A percentile compares a stretch with the other conserved stretches of the same genome.
These are phyloP conservation scores for Lagocephalus sceleratus DNA, from an alignment of 2,797 vertebrate species.

Conservation along the genomic window DNA sequence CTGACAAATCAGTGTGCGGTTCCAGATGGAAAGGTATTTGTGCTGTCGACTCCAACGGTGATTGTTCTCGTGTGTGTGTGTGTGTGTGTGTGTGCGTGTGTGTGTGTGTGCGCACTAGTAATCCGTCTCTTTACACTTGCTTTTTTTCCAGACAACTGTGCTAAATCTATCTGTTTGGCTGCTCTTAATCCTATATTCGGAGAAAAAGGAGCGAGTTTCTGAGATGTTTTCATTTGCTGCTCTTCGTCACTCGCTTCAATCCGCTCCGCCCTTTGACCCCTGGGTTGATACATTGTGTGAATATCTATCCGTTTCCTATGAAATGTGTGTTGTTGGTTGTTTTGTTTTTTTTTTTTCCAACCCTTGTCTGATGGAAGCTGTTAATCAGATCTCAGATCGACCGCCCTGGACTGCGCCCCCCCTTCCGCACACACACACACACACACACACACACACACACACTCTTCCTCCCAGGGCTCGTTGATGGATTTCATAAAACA, in stretches of 20 bases:
- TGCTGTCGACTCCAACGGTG: constrained; percentile 23
- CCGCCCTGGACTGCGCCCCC: constrained; percentile 20
- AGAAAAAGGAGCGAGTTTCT: constrained; percentile 36
- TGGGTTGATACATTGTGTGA: constrained; percentile 33
- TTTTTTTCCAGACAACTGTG: constrained; percentile 48
- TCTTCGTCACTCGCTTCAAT: constrained; percentile 50
- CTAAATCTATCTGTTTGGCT: constrained; percentile 50
- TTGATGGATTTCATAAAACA: constrained; percentile 22
- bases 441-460: too few species aligned
- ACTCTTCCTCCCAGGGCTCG: constrained; percentile 22
- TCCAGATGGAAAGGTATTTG: constrained; percentile 49
- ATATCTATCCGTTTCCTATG: constrained; percentile 23
- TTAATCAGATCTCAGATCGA: constrained; percentile 55
- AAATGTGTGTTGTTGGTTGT: too few species aligned
- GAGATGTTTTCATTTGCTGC: constrained; percentile 42
- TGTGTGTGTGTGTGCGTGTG: not conserved
- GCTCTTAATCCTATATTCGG: constrained; percentile 58
- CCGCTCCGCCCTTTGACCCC: constrained; percentile 37
- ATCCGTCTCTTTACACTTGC: constrained; percentile 52
- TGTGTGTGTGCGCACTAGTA: constrained; percentile 37
- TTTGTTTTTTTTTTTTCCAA: not conserved
- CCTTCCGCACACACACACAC: too few species aligned
- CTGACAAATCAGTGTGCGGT: constrained; percentile 38
- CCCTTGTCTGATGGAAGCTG: constrained; percentile 19
- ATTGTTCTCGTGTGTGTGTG: constrained; percentile 10